A percentile compares a stretch with the other conserved stretches of the same genome.
Conservation (phyloP, 2,888 invertebrate species). For the Stenodera caucasica region DNA sequence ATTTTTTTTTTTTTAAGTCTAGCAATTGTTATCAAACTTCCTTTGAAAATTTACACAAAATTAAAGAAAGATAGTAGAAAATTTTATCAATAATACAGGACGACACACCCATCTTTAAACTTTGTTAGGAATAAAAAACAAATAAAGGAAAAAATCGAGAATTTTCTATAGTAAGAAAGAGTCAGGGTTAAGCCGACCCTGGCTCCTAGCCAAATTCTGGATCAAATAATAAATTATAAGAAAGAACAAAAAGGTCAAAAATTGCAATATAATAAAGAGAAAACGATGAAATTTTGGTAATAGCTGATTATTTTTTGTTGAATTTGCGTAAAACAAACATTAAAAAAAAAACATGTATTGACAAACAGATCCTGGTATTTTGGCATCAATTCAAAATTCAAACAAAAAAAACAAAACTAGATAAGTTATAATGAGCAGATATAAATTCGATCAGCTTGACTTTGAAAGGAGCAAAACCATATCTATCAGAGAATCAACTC, state of each 20-base stretch:
- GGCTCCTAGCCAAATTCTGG: not conserved
- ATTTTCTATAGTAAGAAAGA: not conserved
- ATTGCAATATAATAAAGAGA: not conserved
- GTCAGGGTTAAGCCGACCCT: not conserved
- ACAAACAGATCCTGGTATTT: not conserved
- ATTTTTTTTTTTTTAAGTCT: not conserved
- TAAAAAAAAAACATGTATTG: not conserved
- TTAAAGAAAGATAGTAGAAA: not conserved
- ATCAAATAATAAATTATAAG: not conserved
- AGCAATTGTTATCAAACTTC: not conserved
- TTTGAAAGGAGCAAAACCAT: no score
- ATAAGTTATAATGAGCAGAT: no score
- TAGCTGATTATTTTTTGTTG: no score
- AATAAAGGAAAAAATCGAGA: not conserved
- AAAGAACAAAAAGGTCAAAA: not conserved
- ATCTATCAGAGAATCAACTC: no score
- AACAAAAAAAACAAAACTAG: not conserved
- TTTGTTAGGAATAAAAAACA: not conserved
- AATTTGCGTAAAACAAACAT: no score
- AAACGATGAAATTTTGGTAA: not conserved
- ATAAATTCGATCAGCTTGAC: no score
- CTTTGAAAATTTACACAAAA: not conserved
- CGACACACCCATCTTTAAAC: constrained; percentile 1
- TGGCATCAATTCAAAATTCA: not conserved
- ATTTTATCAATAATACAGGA: constrained; percentile 8